Base-by-base conservation (phyloP, 2,797 vertebrate species). In the Psittacula derbiana region DNA sequence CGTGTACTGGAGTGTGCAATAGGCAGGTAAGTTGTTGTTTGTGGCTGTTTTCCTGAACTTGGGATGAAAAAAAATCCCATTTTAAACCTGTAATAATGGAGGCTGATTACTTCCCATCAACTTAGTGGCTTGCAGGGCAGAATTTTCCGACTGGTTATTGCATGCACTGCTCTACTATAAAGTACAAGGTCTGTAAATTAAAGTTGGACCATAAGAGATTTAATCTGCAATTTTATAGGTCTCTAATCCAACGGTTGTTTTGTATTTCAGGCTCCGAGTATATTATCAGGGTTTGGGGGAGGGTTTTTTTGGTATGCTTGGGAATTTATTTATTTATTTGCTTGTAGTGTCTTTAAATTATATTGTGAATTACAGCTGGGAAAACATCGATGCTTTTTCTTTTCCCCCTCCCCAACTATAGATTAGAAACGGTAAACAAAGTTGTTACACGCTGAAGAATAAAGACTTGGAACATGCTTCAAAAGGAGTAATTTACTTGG, bases 401-500 rank as follows among this genome's bases (percentile, higher is more conserved):
- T 8, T 40, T 11, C 8, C 49, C 18, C 16, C 40, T 23, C 21
- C 30, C 73, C 89, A 58, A 62, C 91, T 76, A 41, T 80, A 99
- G 99, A 98, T 99, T 95, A 98, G 98, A 96, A 99, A 99, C 3
- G 98, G 99, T 69, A 98, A 99, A 93, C 97, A 98, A 97, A 97
- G 98, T 67, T 98, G 98, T 95, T 98, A 98, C n/a, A 87, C 96
- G 1, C 83, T 99, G 96, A 99, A 99, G 97, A 99, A 99, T 97
- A 99, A 99, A 97, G 97, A 99, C 94, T 97, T 99, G 97, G 98
- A 98, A 70, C 95, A 95, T 88, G 92, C 96, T 43, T 98, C 98
- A 61, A 99, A 99, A 98, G 99, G 99, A 97, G 98, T 97, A 50
- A 98, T 99, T 97, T 99, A 99, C 76, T 97, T 99, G 97, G 98